Evolutionary conservation across 1,140 invertebrate genomes (phyloP).

Genomic region (Drosophila takahashii): DNA sequence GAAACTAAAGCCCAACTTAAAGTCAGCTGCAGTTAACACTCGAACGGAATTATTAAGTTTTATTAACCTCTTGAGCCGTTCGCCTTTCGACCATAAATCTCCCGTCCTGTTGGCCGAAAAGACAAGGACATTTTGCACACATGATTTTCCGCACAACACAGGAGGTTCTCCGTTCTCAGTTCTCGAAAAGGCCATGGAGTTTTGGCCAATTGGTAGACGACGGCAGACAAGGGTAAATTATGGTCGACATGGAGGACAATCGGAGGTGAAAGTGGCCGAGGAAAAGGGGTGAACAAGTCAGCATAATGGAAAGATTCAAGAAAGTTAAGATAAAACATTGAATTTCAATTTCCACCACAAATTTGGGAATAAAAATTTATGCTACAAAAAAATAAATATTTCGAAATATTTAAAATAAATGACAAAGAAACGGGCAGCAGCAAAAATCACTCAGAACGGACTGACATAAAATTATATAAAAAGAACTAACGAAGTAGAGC

Average conservation of each 20-base stretch:
- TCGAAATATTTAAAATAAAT: too few relatives aligned
- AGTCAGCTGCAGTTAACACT: slow-evolving; percentile 54
- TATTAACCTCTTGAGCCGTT: slow-evolving; percentile 63
- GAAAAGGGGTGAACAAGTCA: background rate
- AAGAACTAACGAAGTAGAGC: too few relatives aligned
- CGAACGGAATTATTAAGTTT: slow-evolving; percentile 68
- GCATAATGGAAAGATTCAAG: too few relatives aligned
- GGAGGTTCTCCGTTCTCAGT: background rate
- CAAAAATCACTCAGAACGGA: too few relatives aligned
- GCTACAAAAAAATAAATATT: too few relatives aligned
- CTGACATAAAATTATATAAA: too few relatives aligned
- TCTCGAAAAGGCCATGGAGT: slow-evolving; percentile 5
- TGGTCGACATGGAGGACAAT: slow-evolving; percentile 48
- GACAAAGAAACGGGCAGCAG: too few relatives aligned
- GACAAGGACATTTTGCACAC: slow-evolving; percentile 54
- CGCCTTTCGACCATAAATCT: slow-evolving; percentile 58
- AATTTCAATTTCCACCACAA: background rate
- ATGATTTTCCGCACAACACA: slow-evolving; percentile 15
- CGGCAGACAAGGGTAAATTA: slow-evolving; percentile 59
- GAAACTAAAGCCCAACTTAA: slow-evolving; percentile 39
- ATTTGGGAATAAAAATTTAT: too few relatives aligned
- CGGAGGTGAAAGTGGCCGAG: background rate
- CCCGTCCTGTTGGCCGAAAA: slow-evolving; percentile 31
- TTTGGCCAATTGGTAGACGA: slow-evolving; percentile 62
- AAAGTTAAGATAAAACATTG: background rate